Conservation (phyloP, 2,888 invertebrate genomes). For the Rugalucina vietnamica region DNA sequence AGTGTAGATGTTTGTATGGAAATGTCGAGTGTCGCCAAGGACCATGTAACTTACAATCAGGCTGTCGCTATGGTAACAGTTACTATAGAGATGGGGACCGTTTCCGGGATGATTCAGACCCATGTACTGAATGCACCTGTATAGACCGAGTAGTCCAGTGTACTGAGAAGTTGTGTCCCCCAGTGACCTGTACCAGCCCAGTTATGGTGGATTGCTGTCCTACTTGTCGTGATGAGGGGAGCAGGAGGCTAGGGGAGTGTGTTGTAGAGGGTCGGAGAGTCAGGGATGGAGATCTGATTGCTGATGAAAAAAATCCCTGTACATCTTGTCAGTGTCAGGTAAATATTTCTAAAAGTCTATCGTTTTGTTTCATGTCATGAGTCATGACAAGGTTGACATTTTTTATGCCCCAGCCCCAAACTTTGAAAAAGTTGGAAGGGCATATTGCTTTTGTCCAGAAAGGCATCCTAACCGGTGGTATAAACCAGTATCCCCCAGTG, state of each 20-base stretch:
- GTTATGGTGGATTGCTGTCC: slow-evolving; percentile 68
- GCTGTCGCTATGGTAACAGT: slow-evolving; percentile 62
- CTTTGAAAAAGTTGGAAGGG: too few relatives aligned
- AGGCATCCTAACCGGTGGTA: too few relatives aligned
- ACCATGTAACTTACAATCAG: slow-evolving; percentile 64
- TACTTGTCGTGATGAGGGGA: slow-evolving; percentile 68
- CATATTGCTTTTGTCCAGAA: too few relatives aligned
- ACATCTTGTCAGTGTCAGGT: slow-evolving; percentile 72
- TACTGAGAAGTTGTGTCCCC: slow-evolving; percentile 58
- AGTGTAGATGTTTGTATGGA: slow-evolving; percentile 72
- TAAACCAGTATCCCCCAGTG: too few relatives aligned
- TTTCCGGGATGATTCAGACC: slow-evolving; percentile 49
- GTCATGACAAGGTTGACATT: too few relatives aligned
- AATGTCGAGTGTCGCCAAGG: slow-evolving; percentile 61
- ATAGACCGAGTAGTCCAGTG: slow-evolving; percentile 68
- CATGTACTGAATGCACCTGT: slow-evolving; percentile 70
- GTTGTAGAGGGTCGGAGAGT: slow-evolving; percentile 59
- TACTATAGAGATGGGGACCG: slow-evolving; percentile 60
- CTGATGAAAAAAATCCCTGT: slow-evolving; percentile 67
- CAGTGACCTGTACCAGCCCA: slow-evolving; percentile 63
- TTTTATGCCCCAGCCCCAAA: too few relatives aligned
- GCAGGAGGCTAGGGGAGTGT: slow-evolving; percentile 70
- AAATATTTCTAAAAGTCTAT: too few relatives aligned
- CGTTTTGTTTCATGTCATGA: background rate
- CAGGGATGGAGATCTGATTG: slow-evolving; percentile 67